A percentile compares a stretch with the other conserved stretches of the same genome.
Evolutionary conservation across 1,140 invertebrate genomes (phyloP).

Genomic region (Drosophila ficusphila): DNA sequence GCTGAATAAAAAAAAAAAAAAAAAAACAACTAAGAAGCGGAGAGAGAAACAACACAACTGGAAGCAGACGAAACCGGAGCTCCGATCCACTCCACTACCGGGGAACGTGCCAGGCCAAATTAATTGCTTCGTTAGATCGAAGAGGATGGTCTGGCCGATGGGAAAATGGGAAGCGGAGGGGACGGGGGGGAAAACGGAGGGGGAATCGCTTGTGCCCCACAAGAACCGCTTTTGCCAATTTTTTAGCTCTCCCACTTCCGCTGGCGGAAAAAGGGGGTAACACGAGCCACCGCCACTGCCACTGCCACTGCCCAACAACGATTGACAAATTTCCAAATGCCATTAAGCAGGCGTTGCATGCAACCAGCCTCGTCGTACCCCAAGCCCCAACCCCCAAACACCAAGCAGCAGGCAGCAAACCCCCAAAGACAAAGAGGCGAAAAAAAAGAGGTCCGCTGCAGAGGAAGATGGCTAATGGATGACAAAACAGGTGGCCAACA

Average conservation of each 20-base stretch:
- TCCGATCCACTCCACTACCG: constrained; percentile 27
- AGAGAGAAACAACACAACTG: neutral
- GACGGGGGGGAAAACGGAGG: neutral
- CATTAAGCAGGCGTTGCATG: constrained; percentile 79
- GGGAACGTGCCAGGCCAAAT: constrained; percentile 74
- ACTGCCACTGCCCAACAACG: constrained; percentile 58
- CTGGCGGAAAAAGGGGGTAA: constrained; percentile 30
- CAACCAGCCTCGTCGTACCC: too few species aligned
- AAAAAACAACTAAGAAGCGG: too few species aligned
- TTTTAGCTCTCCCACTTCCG: constrained; percentile 68
- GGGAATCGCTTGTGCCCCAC: neutral
- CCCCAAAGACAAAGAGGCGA: constrained; percentile 10
- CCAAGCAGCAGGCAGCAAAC: neutral
- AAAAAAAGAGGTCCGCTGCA: constrained; percentile 5
- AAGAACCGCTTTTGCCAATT: constrained; percentile 63
- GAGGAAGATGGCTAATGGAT: constrained; percentile 41
- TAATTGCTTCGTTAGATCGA: constrained; percentile 79
- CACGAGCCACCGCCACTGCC: constrained; percentile 1
- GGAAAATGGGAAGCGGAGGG: too few species aligned
- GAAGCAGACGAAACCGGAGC: constrained; percentile 44
- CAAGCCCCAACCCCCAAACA: constrained; percentile 13
- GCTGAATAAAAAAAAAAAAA: constrained; percentile 15
- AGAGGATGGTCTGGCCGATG: constrained; percentile 17
- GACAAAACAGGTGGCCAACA: constrained; percentile 66
- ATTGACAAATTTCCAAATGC: constrained; percentile 81